A percentile compares a stretch with the other conserved stretches of the same genome.
phyloP scores from a whole-genome alignment of 2,113 vertebrate species.

The Pelmatolapia mariae region DNA sequence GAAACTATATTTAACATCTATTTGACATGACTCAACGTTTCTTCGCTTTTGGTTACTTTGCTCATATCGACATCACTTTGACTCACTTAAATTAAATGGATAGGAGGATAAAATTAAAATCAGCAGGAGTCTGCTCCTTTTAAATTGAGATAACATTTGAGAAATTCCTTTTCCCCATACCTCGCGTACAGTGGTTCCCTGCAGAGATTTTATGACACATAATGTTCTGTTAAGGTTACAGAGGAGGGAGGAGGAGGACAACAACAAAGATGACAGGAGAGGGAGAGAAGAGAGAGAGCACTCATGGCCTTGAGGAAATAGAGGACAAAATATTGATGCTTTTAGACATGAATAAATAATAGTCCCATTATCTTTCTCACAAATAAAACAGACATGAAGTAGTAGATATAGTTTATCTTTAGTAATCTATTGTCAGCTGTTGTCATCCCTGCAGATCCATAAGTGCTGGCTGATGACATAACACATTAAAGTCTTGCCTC shows the following conservation, averaged over 20 bases:
- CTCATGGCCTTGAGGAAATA: neutral
- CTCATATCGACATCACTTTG: neutral
- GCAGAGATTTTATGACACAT: neutral
- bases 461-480: constrained; percentile 28
- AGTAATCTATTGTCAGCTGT: neutral
- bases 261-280: neutral
- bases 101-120: neutral
- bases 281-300: neutral
- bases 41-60: neutral
- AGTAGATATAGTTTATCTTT: neutral
- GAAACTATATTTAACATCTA: constrained; percentile 30
- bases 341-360: neutral
- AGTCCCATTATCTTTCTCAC: neutral
- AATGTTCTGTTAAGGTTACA: neutral
- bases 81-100: neutral
- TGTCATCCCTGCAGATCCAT: neutral
- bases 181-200: neutral
- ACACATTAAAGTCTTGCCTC: constrained; percentile 11
- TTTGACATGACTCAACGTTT: constrained; percentile 27
- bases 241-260: neutral
- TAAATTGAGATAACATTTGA: neutral
- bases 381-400: neutral
- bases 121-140: neutral
- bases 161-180: neutral
- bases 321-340: neutral